A percentile compares a stretch with the other conserved stretches of the same genome.
phyloP scores from a whole-genome alignment of 2,797 vertebrate genomes.

The Melanotaenia trifasciata region DNA sequence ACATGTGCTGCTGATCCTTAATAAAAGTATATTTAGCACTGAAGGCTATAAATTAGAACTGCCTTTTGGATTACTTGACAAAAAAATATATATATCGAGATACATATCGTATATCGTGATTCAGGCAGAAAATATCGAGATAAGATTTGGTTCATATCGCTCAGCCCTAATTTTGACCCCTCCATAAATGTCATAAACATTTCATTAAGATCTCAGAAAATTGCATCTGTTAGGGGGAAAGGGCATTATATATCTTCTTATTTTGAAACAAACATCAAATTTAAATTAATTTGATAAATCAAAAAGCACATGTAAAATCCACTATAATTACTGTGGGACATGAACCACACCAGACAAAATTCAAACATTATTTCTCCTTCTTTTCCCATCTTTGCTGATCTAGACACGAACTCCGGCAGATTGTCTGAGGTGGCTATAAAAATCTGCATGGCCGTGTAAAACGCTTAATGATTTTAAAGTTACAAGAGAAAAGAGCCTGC shows the following conservation, averaged over 20 bases:
- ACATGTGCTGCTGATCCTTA: too few relatives aligned
- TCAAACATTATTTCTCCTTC: constrained; percentile 18
- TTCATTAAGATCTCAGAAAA: too few relatives aligned
- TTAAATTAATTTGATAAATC: neutral
- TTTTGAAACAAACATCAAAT: neutral
- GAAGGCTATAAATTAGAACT: too few relatives aligned
- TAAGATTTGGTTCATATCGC: too few relatives aligned
- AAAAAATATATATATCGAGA: too few relatives aligned
- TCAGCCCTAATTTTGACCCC: too few relatives aligned
- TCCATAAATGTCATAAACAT: too few relatives aligned
- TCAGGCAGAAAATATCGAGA: too few relatives aligned
- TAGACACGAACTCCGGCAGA: constrained; percentile 54
- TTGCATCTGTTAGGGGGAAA: too few relatives aligned
- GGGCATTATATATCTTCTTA: neutral
- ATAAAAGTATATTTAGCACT: too few relatives aligned
- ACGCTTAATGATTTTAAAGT: constrained; percentile 88
- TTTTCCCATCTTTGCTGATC: constrained; percentile 42
- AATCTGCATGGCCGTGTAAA: constrained; percentile 80
- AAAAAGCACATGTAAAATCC: constrained; percentile 2
- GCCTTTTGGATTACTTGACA: too few relatives aligned
- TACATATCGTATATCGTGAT: too few relatives aligned
- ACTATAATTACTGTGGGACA: neutral
- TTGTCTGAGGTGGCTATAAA: constrained; percentile 77
- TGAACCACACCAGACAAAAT: constrained; percentile 16
- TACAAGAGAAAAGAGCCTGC: constrained; percentile 82